Evolutionary conservation across 1,140 invertebrate genomes (phyloP).

Genomic region (Drosophila aff.): DNA sequence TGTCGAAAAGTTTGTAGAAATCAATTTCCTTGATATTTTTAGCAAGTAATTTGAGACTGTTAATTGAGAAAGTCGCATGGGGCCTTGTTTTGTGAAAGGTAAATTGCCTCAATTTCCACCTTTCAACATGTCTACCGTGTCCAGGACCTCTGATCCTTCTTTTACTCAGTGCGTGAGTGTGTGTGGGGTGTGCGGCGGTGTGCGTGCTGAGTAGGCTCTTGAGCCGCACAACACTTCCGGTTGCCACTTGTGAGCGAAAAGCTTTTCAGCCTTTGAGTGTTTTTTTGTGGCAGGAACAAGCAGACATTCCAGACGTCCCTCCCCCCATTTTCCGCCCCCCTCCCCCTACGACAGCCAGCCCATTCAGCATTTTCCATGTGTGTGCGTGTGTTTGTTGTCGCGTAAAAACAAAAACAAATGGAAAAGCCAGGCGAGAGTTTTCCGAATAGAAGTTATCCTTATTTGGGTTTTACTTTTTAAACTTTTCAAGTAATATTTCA

Average conservation of each 20-base stretch:
- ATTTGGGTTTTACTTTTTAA: not conserved
- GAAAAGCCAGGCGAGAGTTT: not conserved
- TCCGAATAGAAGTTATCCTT: not conserved
- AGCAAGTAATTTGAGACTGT: not conserved
- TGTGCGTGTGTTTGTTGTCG: conserved; percentile 18
- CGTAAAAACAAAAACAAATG: conserved; percentile 35
- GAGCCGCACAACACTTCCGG: conserved; percentile 81
- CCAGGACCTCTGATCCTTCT: conserved; percentile 23
- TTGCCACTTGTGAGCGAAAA: conserved; percentile 81
- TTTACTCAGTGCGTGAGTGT: conserved; percentile 20
- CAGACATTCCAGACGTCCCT: conserved; percentile 47
- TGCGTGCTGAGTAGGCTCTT: conserved; percentile 72
- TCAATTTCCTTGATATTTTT: not conserved
- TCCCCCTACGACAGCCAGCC: not conserved
- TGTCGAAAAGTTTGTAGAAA: not conserved
- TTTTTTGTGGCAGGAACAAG: conserved; percentile 67
- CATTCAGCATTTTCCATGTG: conserved; percentile 11
- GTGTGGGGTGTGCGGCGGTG: conserved; percentile 17
- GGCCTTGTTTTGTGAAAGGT: conserved; percentile 50
- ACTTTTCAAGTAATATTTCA: not conserved
- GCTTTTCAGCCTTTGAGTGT: conserved; percentile 77
- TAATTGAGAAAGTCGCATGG: conserved; percentile 23
- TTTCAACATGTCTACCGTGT: conserved; percentile 77
- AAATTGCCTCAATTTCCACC: conserved; percentile 82
- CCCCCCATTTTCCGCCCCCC: not conserved